Evolutionary conservation across 2,797 vertebrate genomes (phyloP).

Genomic region (Clamator glandarius): DNA sequence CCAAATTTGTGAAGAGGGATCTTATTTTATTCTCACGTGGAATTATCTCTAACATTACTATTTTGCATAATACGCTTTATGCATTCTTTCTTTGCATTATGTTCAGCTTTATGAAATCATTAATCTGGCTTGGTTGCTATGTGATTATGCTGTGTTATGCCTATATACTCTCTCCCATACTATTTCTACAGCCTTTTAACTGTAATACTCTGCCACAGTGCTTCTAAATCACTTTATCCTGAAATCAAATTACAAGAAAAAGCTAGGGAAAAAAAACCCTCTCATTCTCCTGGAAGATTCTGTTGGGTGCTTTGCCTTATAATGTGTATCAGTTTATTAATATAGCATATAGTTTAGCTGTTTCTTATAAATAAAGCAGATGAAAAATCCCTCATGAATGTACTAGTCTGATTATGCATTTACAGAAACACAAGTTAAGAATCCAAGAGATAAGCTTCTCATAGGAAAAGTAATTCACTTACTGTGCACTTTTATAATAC

Average conservation of each 20-base stretch:
- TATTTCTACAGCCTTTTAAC: conserved; percentile 44
- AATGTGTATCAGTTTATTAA: background rate
- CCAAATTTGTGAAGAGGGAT: background rate
- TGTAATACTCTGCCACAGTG: background rate
- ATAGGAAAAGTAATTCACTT: background rate
- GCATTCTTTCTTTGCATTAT: background rate
- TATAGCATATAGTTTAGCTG: background rate
- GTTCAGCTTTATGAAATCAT: conserved; percentile 28
- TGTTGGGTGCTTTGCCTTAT: background rate
- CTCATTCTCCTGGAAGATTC: background rate
- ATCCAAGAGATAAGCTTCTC: background rate
- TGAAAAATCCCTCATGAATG: background rate
- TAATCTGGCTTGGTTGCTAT: conserved; percentile 18
- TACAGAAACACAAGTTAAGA: background rate
- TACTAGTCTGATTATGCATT: background rate
- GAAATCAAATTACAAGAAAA: conserved; percentile 43
- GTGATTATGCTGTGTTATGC: conserved; percentile 10
- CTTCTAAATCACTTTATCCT: conserved; percentile 48
- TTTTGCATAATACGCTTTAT: conserved; percentile 8
- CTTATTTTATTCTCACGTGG: background rate
- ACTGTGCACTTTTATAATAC: background rate
- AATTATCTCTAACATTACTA: conserved; percentile 5
- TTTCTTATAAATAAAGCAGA: background rate
- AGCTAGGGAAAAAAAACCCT: background rate
- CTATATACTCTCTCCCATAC: background rate